phyloP scores from a whole-genome alignment of 2,888 invertebrate species.

The Arctia plantaginis region DNA sequence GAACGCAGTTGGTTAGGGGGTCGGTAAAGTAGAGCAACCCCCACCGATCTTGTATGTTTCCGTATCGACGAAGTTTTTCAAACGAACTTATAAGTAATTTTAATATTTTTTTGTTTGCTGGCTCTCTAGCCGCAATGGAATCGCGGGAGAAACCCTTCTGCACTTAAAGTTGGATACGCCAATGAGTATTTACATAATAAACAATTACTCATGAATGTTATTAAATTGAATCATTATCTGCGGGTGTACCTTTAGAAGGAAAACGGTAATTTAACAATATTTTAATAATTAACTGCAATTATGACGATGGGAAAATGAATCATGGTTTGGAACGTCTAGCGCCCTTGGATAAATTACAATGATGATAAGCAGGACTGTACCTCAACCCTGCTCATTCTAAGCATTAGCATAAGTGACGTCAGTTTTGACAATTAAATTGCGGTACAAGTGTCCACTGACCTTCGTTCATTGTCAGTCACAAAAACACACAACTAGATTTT shows the following conservation, averaged over 20 bases:
- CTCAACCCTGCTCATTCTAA: not conserved
- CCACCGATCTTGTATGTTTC: not conserved
- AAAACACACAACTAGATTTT: not conserved
- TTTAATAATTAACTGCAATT: not conserved
- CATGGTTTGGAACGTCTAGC: slow-evolving; percentile 11
- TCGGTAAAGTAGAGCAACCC: not conserved
- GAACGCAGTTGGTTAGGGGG: not conserved
- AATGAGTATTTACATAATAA: not conserved
- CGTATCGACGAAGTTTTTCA: not conserved
- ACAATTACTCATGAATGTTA: not conserved
- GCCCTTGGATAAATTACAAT: slow-evolving; percentile 17
- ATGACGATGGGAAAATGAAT: slow-evolving; percentile 14
- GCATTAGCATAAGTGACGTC: slow-evolving; percentile 32
- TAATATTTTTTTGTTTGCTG: not conserved
- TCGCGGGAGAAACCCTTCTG: not conserved
- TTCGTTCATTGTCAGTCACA: not conserved
- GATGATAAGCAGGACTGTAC: slow-evolving; percentile 3
- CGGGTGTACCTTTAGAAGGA: slow-evolving; percentile 3
- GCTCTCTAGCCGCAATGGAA: not conserved
- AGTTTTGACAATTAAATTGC: slow-evolving; percentile 11
- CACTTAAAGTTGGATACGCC: not conserved
- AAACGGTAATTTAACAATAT: slow-evolving; percentile 3
- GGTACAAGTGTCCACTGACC: not conserved
- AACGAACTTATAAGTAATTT: not conserved
- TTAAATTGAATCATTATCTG: not conserved